Conservation (phyloP, 2,113 vertebrate genomes). For the Phalacrocorax aristotelis region DNA sequence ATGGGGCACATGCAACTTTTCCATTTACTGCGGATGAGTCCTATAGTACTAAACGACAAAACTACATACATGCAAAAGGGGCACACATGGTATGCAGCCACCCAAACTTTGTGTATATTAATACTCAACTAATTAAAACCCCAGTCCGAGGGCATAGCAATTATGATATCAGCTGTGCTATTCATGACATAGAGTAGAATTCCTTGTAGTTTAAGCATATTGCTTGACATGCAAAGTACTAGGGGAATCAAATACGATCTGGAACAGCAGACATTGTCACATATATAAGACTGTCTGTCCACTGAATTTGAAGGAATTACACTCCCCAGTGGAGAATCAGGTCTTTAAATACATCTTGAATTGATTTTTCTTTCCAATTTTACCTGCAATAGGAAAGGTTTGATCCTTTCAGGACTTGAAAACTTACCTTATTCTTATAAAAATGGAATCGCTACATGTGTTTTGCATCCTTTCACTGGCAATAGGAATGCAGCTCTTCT, state of each 20-base stretch:
- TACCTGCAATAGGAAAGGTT: background rate
- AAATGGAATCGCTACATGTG: background rate
- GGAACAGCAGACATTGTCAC: background rate
- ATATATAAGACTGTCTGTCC: background rate
- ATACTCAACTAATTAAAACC: background rate
- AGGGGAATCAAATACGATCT: background rate
- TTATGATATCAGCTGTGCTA: background rate
- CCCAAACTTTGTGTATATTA: background rate
- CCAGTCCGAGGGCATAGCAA: background rate
- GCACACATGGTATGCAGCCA: background rate
- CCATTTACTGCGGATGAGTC: background rate
- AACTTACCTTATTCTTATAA: background rate
- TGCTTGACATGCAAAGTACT: background rate
- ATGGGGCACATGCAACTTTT: background rate
- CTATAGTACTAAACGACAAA: background rate
- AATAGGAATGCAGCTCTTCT: background rate
- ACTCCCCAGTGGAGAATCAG: background rate
- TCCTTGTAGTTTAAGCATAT: background rate
- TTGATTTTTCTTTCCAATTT: slow-evolving; percentile 1
- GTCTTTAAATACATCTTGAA: background rate
- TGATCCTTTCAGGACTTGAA: background rate
- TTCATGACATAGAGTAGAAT: background rate
- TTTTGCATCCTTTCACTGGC: background rate
- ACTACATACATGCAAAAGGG: background rate
- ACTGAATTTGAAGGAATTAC: background rate